Evolutionary conservation across 2,113 vertebrate genomes (phyloP).

Genomic region (Indicator maculatus): DNA sequence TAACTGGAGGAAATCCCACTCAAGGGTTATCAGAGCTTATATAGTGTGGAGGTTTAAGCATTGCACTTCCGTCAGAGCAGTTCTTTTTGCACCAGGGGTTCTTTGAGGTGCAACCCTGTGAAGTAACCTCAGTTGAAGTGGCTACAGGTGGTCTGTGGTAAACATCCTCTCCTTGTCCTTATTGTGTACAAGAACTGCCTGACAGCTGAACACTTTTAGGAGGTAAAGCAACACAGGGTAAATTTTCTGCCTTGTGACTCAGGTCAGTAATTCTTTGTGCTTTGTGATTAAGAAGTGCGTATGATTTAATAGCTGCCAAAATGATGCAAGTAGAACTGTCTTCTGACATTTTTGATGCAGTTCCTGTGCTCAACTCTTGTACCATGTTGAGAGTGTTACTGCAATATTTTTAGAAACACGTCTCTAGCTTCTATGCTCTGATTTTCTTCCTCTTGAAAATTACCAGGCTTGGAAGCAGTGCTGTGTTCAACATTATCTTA

Average conservation of each 20-base stretch:
- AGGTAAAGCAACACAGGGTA: not conserved
- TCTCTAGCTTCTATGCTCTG: not conserved
- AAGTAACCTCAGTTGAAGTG: not conserved
- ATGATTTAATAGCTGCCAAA: not conserved
- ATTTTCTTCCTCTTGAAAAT: not conserved
- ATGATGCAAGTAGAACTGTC: not conserved
- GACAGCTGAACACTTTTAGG: not conserved
- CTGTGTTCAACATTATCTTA: not conserved
- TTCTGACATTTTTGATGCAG: not conserved
- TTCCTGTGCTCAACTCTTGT: not conserved
- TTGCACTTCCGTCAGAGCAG: not conserved
- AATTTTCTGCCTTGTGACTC: not conserved
- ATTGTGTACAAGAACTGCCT: not conserved
- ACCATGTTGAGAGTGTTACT: not conserved
- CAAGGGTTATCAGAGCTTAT: not conserved
- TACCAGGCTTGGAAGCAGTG: not conserved
- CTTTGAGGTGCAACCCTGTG: not conserved
- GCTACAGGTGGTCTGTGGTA: not conserved
- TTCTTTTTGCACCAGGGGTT: not conserved
- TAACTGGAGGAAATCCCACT: not conserved
- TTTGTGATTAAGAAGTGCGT: not conserved
- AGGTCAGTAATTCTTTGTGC: not conserved
- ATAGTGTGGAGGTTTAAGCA: not conserved
- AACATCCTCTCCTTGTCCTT: not conserved
- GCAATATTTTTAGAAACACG: fast-evolving